A percentile compares a stretch with the other conserved stretches of the same genome.
These are phyloP conservation scores for Tapera naevia DNA, from an alignment of 2,797 vertebrate genomes.

Conservation along the genomic window DNA sequence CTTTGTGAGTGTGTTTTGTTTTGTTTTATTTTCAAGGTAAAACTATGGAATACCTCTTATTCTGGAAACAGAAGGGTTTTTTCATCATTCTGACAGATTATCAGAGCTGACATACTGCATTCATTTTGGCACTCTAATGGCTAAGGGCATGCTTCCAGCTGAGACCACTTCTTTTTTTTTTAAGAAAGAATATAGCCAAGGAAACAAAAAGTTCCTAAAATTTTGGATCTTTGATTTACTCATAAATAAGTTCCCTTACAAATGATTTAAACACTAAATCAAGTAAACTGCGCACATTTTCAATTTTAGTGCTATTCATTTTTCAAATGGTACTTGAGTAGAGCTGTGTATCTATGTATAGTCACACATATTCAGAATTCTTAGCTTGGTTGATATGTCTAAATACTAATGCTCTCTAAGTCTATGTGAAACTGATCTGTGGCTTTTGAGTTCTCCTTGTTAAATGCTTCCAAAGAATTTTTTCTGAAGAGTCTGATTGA, in stretches of 20 bases:
- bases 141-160: conserved; percentile 5
- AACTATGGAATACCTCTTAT: background rate
- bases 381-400: background rate
- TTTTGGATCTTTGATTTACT: background rate
- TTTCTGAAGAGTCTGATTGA: background rate
- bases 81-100: background rate
- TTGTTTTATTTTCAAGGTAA: background rate
- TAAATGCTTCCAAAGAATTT: background rate
- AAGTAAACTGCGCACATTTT: background rate
- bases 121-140: background rate
- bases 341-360: background rate
- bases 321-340: background rate
- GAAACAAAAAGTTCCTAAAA: background rate
- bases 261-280: background rate
- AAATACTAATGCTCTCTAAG: background rate
- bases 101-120: background rate
- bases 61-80: background rate
- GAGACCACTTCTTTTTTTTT: background rate
- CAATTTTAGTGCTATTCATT: background rate
- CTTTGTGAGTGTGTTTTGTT: background rate
- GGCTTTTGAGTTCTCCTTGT: background rate
- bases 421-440: background rate
- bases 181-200: background rate
- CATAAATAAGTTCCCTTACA: background rate
- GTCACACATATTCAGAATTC: background rate